Base-by-base conservation (phyloP, 2,113 vertebrate species). In the Phyllostomus hastatus region DNA sequence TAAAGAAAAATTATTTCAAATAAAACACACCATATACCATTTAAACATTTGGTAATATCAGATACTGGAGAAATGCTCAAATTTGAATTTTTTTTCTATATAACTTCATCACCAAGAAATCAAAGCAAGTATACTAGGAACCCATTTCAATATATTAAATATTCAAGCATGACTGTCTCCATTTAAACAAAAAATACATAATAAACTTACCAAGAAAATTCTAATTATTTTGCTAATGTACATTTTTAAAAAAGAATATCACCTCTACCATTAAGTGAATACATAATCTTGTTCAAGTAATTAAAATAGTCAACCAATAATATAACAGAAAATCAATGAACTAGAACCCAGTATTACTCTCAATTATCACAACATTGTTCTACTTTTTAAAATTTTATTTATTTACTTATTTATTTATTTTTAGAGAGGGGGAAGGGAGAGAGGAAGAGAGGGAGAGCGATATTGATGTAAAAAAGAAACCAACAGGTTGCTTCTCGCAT, bases 31-130 rank as follows among this genome's bases (percentile, higher is more conserved):
- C 7, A 90, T 46, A n/a, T 84, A 73, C 43, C 83, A 96, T 57
- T 94, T 95, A 96, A 88, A 82, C 17, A 96, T 83, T 22, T 57
- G 43, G 43, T 31, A 97, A 84, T 89, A 92, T 61, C 31, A 88
- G 96, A 95, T 78, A 70, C n/a, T 90, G 88, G 11, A 12, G 31
- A 97, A 93, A 92, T 59, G 78, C 3, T 82, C 85, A 93, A 85
- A 89, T 75, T 94, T 88, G 22, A 72, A 96, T 72, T 2, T 57
- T 69, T 83, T 86, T 82, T 82, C 28, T 87, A 89, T 41, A 67
- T 35, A 81, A 78, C 11, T 10, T 96, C 31, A 75, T 85, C 2
- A 66, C 3, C 52, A 93, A 94, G 20, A 96, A 92, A 92, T 43
- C 70, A 95, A 95, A 88, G 12, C 50, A 92, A 92, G 20, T 70